Conservation (phyloP, 23 tunicate species). For the Ciona savignyi region DNA sequence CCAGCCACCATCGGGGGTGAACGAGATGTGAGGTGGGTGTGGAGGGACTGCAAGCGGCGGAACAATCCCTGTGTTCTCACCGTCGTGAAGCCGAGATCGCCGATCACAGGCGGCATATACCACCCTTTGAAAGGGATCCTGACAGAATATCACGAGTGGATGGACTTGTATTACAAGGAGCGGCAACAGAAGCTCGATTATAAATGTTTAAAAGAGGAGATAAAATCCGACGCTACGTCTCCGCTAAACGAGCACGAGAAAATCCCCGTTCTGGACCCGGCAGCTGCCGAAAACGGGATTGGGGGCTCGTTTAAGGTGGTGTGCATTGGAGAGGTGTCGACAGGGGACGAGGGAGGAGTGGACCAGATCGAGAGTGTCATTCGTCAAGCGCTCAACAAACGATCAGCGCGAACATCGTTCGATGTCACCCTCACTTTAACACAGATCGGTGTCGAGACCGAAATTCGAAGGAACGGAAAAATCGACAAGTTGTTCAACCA, state of each 20-base stretch:
- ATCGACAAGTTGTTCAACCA: slow-evolving; percentile 35
- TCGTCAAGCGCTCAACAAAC: slow-evolving; percentile 27
- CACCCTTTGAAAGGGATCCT: slow-evolving; percentile 39
- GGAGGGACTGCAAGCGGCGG: slow-evolving; percentile 53
- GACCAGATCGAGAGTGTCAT: slow-evolving; percentile 63
- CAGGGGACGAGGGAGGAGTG: slow-evolving; percentile 65
- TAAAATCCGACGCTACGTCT: slow-evolving; percentile 4
- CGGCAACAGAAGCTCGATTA: slow-evolving; percentile 45
- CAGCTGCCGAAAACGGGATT: slow-evolving; percentile 43
- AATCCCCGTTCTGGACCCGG: slow-evolving; percentile 66
- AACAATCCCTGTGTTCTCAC: slow-evolving; percentile 62
- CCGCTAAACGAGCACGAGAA: slow-evolving; percentile 32
- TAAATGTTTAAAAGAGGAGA: slow-evolving; percentile 20
- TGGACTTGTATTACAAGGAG: slow-evolving; percentile 49
- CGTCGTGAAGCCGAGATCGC: slow-evolving; percentile 47
- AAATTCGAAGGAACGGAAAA: not conserved
- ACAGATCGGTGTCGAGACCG: slow-evolving; percentile 55
- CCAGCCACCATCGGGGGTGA: slow-evolving; percentile 55
- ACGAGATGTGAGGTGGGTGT: slow-evolving; percentile 43
- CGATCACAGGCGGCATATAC: slow-evolving; percentile 47
- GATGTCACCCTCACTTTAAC: slow-evolving; percentile 55
- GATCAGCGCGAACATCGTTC: slow-evolving; percentile 21
- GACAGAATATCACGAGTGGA: slow-evolving; percentile 35
- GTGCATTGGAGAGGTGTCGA: slow-evolving; percentile 65
- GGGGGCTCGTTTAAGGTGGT: slow-evolving; percentile 41